These are phyloP conservation scores for Paraplagusia blochii DNA, from an alignment of 2,113 vertebrate species.

Conservation along the genomic window DNA sequence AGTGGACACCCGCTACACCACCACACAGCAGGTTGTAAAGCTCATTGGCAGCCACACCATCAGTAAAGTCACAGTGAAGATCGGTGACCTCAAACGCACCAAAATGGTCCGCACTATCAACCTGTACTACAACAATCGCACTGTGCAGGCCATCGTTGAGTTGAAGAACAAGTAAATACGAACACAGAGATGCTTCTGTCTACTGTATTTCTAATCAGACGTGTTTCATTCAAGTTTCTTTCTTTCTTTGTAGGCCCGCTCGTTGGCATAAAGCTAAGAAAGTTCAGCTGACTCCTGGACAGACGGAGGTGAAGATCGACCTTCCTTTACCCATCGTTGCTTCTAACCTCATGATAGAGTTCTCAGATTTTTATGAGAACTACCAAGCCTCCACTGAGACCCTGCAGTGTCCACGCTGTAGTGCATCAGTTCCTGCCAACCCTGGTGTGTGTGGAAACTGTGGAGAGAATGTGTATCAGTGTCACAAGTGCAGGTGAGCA, in stretches of 20 bases:
- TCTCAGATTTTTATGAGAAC: constrained; percentile 98
- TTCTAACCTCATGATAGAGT: constrained; percentile 98
- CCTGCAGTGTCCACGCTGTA: constrained; percentile 95
- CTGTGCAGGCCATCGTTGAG: constrained; percentile 97
- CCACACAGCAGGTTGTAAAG: constrained; percentile 98
- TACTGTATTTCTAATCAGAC: background rate
- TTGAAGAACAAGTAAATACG: constrained; percentile 93
- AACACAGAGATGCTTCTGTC: background rate
- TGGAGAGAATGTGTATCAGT: constrained; percentile 97
- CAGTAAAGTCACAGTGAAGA: constrained; percentile 98
- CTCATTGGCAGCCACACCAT: constrained; percentile 98
- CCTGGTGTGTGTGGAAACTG: constrained; percentile 98
- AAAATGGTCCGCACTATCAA: constrained; percentile 99
- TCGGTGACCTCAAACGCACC: constrained; percentile 95
- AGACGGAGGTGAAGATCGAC: constrained; percentile 97
- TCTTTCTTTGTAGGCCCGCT: constrained; percentile 79
- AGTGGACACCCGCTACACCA: constrained; percentile 98
- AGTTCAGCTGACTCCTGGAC: constrained; percentile 92
- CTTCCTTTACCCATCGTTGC: constrained; percentile 94
- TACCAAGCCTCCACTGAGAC: constrained; percentile 98
- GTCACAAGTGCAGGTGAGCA: constrained; percentile 95
- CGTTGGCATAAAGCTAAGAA: constrained; percentile 99
- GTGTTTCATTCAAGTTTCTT: background rate
- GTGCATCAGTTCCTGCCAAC: constrained; percentile 95
- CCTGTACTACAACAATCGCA: constrained; percentile 98